phyloP scores from a whole-genome alignment of 2,888 invertebrate species.

The Phania funesta region DNA sequence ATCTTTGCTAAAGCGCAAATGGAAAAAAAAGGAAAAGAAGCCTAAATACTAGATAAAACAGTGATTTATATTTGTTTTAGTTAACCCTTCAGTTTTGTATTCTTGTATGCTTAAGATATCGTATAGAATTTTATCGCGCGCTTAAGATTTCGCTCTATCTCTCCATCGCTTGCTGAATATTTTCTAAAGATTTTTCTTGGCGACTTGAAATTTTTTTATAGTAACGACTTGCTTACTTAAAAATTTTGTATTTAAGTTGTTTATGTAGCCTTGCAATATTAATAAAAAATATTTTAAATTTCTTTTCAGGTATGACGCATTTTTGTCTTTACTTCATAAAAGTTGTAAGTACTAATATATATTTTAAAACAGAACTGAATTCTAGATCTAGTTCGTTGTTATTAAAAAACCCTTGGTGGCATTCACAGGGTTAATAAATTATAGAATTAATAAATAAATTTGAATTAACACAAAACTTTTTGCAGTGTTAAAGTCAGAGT shows the following conservation, averaged over 20 bases:
- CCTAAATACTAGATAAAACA: not conserved
- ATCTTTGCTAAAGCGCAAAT: not conserved
- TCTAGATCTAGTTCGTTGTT: not conserved
- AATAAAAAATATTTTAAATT: not conserved
- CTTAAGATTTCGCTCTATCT: not conserved
- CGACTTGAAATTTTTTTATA: too few relatives aligned
- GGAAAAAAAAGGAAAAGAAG: not conserved
- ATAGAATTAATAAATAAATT: too few relatives aligned
- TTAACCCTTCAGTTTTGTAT: constrained; percentile 3
- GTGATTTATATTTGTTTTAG: not conserved
- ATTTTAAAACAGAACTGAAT: not conserved
- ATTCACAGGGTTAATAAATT: constrained; percentile 2
- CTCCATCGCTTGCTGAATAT: not conserved
- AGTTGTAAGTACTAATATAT: constrained; percentile 28
- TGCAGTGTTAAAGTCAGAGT: constrained; percentile 35
- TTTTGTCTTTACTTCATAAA: not conserved
- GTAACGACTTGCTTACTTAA: not conserved
- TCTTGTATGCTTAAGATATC: too few relatives aligned
- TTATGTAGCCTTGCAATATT: not conserved
- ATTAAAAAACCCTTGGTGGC: not conserved
- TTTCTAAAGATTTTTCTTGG: not conserved
- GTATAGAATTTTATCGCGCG: not conserved
- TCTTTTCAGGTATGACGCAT: constrained; percentile 19
- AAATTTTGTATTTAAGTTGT: too few relatives aligned
- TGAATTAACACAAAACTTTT: not conserved